Evolutionary conservation across 2,113 vertebrate genomes (phyloP), one percentile per base, ranked within the genome.

Genomic region (Cavia aperea): DNA sequence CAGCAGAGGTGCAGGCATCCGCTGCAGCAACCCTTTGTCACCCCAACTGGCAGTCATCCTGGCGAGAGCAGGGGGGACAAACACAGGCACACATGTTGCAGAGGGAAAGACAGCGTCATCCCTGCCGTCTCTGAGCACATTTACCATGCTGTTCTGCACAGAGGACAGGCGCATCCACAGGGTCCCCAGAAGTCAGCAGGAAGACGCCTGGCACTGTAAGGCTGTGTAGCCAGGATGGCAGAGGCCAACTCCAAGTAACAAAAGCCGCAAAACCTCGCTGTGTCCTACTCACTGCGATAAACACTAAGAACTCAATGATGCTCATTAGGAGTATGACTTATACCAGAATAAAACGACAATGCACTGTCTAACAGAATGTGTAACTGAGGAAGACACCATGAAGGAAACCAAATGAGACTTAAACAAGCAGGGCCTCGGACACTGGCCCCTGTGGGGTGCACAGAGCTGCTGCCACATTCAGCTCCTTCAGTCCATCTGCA

Each of bases 391-490:
- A 43, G 43, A 72, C 18, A 39, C 68, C 23, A 10, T 39, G n/a
- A 43, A 11, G 23, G 19, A 72, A 72, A 43, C 43, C 70, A 72
- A 72, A 72, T 12, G 70, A 72, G n/a, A 39, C 70, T 72, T 43
- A 56, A 56, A 56, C 15, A 12, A 43, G 70, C 19, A 43, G n/a
- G 39, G 70, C 11, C 70, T 2, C 70, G 10, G 3, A 21, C n/a
- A 4, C 4, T 8, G n/a, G 2, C n/a, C n/a, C 19, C 10, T n/a
- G 36, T n/a, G 36, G 36, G 36, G 21, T 5, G 3, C 56, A 23
- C 16, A 70, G 6, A 2, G 7, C 65, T 15, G 31, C 65, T 66
- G 65, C 14, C 10, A 4, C 5, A 72, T 72, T 43, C 19, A 2
- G 19, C n/a, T 72, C n/a, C n/a, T 24, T n/a, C 70, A 39, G 70